Conservation (phyloP, 1,140 invertebrate species). For the Drosophila fuyamai region DNA sequence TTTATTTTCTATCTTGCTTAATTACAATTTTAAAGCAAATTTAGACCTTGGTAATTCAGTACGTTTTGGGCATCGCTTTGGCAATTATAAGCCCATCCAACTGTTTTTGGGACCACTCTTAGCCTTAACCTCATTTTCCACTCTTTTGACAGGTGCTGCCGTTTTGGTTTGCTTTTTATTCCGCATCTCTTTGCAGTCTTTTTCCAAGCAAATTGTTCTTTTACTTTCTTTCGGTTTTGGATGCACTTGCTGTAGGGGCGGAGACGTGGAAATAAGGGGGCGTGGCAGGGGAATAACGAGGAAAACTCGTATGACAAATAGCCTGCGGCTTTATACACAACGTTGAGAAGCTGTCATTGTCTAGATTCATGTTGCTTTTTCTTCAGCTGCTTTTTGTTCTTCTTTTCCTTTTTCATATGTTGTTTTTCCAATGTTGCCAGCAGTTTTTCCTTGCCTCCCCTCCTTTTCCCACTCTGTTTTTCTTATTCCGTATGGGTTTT, state of each 20-base stretch:
- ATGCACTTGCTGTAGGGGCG: slow-evolving; percentile 28
- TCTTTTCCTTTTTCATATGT: slow-evolving; percentile 21
- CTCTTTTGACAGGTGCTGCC: slow-evolving; percentile 46
- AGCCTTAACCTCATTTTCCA: slow-evolving; percentile 51
- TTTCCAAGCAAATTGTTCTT: slow-evolving; percentile 34
- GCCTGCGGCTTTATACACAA: slow-evolving; percentile 65
- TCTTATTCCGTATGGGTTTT: slow-evolving; percentile 18
- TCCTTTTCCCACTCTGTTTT: slow-evolving; percentile 12
- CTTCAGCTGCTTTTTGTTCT: slow-evolving; percentile 30
- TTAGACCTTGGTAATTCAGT: not conserved
- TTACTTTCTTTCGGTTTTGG: slow-evolving; percentile 27
- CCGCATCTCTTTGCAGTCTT: not conserved
- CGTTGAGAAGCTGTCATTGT: slow-evolving; percentile 68
- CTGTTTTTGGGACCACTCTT: slow-evolving; percentile 13
- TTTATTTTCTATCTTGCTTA: too few species aligned
- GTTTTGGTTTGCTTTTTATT: slow-evolving; percentile 37
- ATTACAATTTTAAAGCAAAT: too few species aligned
- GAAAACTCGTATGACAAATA: slow-evolving; percentile 66
- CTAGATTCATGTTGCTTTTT: slow-evolving; percentile 63
- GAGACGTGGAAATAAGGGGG: not conserved
- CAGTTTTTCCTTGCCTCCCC: slow-evolving; percentile 22
- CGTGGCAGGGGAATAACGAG: slow-evolving; percentile 36
- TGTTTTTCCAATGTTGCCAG: slow-evolving; percentile 37
- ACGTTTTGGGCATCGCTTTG: not conserved
- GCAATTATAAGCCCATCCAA: slow-evolving; percentile 22